Evolutionary conservation across 2,113 vertebrate species (phyloP).

Genomic region (Corvus hawaiiensis): DNA sequence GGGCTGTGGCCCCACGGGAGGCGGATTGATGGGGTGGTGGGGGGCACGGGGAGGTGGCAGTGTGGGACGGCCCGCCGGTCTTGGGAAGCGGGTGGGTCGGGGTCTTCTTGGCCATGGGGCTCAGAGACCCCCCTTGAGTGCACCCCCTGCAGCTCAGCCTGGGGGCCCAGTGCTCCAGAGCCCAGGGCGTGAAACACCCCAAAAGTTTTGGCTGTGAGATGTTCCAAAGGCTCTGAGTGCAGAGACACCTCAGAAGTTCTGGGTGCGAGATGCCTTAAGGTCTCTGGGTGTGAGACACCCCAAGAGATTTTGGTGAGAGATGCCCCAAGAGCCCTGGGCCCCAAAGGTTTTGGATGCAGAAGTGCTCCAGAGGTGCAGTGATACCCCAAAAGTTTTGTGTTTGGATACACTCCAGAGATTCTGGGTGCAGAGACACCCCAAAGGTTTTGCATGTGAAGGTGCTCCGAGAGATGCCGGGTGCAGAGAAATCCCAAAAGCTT

Average conservation of each 20-base stretch:
- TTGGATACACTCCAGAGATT: background rate
- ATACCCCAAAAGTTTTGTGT: background rate
- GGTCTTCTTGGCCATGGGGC: background rate
- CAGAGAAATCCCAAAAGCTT: background rate
- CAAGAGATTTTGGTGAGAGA: rapidly evolving
- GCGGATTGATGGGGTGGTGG: background rate
- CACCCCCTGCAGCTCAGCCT: background rate
- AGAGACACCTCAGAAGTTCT: background rate
- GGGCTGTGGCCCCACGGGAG: background rate
- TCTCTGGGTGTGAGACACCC: background rate
- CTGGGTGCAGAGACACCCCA: background rate
- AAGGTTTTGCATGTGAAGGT: background rate
- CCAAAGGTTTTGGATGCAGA: background rate
- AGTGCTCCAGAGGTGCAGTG: background rate
- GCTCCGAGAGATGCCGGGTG: too few relatives aligned
- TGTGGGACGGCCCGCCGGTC: background rate
- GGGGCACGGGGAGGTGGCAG: background rate
- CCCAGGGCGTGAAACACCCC: background rate
- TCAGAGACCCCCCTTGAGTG: rapidly evolving
- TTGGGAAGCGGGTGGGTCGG: background rate
- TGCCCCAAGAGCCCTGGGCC: too few relatives aligned
- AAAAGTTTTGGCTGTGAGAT: background rate
- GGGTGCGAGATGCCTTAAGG: background rate
- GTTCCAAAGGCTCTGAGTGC: too few relatives aligned
- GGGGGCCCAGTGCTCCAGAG: background rate